Conservation (phyloP, 37 sponge, comb jelly and placozoan species). For the Aphrocallistes beatrix region DNA sequence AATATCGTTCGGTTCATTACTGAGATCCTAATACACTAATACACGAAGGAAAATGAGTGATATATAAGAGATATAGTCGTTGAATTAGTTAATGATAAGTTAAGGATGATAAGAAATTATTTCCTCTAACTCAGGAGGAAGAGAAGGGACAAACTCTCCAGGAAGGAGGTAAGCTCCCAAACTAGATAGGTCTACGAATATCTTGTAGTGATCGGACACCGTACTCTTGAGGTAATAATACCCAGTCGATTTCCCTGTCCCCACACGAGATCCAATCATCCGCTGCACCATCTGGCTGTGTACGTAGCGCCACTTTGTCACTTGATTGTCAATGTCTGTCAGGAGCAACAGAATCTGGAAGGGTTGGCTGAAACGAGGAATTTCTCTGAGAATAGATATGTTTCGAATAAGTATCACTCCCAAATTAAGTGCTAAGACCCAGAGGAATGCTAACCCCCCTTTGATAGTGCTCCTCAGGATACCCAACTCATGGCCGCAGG, state of each 20-base stretch:
- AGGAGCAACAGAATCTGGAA: constrained; percentile 27
- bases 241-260: constrained; percentile 49
- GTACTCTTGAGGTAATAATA: constrained; percentile 45
- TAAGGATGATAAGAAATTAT: too few species aligned
- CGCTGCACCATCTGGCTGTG: constrained; percentile 43
- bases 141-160: constrained; percentile 2
- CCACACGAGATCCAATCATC: constrained; percentile 36
- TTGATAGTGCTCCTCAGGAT: too few species aligned
- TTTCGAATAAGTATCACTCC: background rate
- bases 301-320: constrained; percentile 43
- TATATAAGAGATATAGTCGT: too few species aligned
- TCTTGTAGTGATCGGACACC: constrained; percentile 42
- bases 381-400: constrained; percentile 26
- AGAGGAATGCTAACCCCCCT: background rate
- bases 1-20: too few species aligned
- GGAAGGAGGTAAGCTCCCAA: constrained; percentile 35
- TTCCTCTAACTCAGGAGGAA: too few species aligned
- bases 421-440: background rate
- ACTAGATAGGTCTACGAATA: constrained; percentile 40
- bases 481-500: too few species aligned
- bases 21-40: too few species aligned
- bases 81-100: too few species aligned
- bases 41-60: too few species aligned
- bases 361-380: constrained; percentile 39
- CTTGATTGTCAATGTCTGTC: constrained; percentile 35